Percentiles rank a stretch among this genome's conserved stretches.
Evolutionary conservation across 2,888 invertebrate species (phyloP).

Genomic region (Callosobruchus maculatus): DNA sequence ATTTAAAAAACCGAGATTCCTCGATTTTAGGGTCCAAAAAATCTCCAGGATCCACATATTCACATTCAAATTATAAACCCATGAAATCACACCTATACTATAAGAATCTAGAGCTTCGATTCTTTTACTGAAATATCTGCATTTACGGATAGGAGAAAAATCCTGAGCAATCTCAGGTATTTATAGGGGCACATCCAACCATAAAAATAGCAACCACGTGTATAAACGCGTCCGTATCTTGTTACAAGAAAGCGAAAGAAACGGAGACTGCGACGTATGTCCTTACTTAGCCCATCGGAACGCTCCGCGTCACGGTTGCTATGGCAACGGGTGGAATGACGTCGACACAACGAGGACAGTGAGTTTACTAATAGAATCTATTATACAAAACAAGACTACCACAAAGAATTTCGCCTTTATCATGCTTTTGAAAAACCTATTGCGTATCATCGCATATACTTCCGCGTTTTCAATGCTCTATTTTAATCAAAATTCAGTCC

Average conservation of each 20-base stretch:
- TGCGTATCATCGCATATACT: neutral
- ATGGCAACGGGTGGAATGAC: conserved; percentile 39
- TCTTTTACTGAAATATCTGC: neutral
- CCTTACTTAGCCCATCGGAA: conserved; percentile 21
- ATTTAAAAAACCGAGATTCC: too few species aligned
- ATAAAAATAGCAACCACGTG: neutral
- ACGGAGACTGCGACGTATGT: conserved; percentile 26
- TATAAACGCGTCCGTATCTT: neutral
- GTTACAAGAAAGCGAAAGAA: conserved; percentile 1
- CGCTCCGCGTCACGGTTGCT: conserved; percentile 44
- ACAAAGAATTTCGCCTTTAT: neutral
- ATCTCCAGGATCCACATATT: too few species aligned
- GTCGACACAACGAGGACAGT: too few species aligned
- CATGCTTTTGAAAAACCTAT: neutral
- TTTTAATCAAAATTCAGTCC: neutral
- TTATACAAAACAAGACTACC: neutral
- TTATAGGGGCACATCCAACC: neutral
- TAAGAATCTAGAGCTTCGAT: too few species aligned
- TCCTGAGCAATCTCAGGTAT: neutral
- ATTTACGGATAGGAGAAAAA: neutral
- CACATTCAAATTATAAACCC: too few species aligned
- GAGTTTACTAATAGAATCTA: conserved; percentile 8
- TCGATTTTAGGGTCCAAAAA: too few species aligned
- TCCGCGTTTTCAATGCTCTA: neutral
- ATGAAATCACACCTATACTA: too few species aligned